phyloP scores from a whole-genome alignment of 2,888 invertebrate species.

The Podotricha telesiphe region DNA sequence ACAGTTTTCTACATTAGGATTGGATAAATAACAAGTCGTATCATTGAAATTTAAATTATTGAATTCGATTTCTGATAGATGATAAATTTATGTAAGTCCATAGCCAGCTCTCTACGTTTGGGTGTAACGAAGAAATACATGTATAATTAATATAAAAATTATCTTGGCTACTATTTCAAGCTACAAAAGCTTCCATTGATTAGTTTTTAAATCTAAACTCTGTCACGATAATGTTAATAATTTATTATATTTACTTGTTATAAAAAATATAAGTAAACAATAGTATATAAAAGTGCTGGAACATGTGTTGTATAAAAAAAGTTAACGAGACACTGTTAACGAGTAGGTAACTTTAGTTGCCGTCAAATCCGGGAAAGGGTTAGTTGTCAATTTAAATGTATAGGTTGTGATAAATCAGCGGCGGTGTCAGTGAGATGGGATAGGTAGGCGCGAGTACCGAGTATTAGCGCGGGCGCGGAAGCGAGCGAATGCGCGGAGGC shows the following conservation, averaged over 20 bases:
- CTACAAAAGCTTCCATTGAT: too few species aligned
- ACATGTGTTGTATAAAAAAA: constrained; percentile 9
- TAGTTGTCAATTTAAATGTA: constrained; percentile 70
- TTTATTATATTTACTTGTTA: neutral
- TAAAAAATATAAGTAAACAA: neutral
- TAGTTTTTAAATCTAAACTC: too few species aligned
- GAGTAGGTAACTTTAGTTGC: constrained; percentile 13
- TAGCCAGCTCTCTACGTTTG: too few species aligned
- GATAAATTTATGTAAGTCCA: too few species aligned
- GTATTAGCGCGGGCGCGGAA: constrained; percentile 63
- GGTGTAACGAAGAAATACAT: too few species aligned
- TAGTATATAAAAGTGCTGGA: neutral
- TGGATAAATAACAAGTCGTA: neutral
- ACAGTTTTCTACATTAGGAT: constrained; percentile 5
- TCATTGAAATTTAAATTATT: too few species aligned
- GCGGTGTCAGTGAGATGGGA: constrained; percentile 57
- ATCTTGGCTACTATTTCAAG: too few species aligned
- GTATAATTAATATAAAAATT: too few species aligned
- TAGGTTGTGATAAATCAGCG: constrained; percentile 70
- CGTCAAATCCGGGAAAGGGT: constrained; percentile 34
- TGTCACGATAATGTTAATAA: neutral
- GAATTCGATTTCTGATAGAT: too few species aligned
- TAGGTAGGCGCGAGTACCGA: constrained; percentile 66
- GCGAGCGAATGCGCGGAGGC: constrained; percentile 48
- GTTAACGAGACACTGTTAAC: neutral